These are phyloP conservation scores for Nasonovia ribisnigri DNA, from an alignment of 2,888 invertebrate genomes.

Conservation along the genomic window DNA sequence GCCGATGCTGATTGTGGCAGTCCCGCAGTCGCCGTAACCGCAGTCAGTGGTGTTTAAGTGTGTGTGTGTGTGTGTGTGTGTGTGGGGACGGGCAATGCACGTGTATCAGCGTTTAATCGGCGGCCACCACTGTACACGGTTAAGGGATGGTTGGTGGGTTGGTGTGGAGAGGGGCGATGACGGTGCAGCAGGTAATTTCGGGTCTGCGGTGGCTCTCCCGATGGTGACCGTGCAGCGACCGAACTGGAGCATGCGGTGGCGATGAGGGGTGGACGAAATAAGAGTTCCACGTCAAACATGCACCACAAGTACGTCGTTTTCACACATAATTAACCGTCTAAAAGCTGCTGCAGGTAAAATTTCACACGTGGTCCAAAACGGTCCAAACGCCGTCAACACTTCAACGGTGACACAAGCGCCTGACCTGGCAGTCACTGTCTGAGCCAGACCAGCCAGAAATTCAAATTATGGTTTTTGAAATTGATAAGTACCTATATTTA, in stretches of 20 bases:
- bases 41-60: background rate
- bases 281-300: background rate
- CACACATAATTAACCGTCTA: constrained; percentile 17
- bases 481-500: background rate
- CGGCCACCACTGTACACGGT: background rate
- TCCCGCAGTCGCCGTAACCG: background rate
- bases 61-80: background rate
- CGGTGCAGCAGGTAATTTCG: constrained; percentile 34
- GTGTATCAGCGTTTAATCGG: constrained; percentile 41
- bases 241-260: background rate
- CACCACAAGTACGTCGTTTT: background rate
- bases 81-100: background rate
- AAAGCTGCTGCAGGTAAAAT: background rate
- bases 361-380: background rate
- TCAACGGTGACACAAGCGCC: background rate
- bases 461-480: background rate
- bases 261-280: background rate
- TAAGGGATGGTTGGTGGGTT: background rate
- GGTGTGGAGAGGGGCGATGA: background rate
- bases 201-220: background rate
- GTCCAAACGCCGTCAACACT: background rate
- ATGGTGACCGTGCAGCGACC: background rate
- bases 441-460: background rate
- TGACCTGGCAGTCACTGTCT: background rate
- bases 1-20: constrained; percentile 22